These are phyloP conservation scores for Lutraria rhynchaena DNA, from an alignment of 1,140 invertebrate species.

Conservation along the genomic window DNA sequence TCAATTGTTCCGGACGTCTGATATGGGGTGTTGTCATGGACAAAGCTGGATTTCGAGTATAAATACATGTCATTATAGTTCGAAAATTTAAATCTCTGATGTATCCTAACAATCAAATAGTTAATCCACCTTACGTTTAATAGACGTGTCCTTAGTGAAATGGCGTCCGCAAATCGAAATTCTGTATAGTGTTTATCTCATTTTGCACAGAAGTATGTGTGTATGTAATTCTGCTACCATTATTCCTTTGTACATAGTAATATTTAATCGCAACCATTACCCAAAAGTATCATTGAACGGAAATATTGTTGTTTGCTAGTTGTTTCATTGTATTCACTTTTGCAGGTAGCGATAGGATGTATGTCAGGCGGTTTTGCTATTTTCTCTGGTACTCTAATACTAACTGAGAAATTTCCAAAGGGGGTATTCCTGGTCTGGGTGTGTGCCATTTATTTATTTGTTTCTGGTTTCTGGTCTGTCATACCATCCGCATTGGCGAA, in stretches of 20 bases:
- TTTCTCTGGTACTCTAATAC: constrained; percentile 50
- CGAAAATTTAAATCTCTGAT: constrained; percentile 50
- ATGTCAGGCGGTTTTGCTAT: background rate
- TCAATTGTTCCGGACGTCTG: constrained; percentile 81
- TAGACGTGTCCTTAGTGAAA: too few relatives aligned
- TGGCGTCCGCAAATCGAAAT: too few relatives aligned
- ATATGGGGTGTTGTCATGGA: constrained; percentile 82
- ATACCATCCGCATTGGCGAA: background rate
- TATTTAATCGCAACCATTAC: too few relatives aligned
- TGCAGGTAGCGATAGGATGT: constrained; percentile 47
- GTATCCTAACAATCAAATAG: background rate
- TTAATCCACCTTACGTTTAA: background rate
- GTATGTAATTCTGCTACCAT: too few relatives aligned
- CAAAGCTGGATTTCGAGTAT: constrained; percentile 76
- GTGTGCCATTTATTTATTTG: constrained; percentile 10
- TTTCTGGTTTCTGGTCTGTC: background rate
- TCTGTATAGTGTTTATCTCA: too few relatives aligned
- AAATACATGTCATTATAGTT: too few relatives aligned
- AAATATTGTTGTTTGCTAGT: too few relatives aligned
- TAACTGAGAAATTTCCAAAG: constrained; percentile 36
- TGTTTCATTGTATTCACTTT: background rate
- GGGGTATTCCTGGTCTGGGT: constrained; percentile 65
- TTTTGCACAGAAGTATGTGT: too few relatives aligned
- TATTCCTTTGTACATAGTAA: too few relatives aligned
- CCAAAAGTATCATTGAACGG: too few relatives aligned